Conservation (phyloP, 2,888 invertebrate species). For the Drosophila robusta region DNA sequence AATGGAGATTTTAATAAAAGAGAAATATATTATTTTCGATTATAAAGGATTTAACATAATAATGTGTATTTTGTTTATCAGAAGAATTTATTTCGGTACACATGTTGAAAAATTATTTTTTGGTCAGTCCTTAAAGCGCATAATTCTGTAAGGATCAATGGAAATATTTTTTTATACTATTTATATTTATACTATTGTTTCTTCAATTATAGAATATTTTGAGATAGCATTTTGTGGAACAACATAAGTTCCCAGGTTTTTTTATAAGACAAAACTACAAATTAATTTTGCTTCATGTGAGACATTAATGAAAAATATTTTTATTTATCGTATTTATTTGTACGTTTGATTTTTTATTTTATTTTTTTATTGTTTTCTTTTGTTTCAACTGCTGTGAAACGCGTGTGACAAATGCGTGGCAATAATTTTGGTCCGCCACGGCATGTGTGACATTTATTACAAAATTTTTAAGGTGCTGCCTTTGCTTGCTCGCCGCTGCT, state of each 20-base stretch:
- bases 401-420: slow-evolving; percentile 72
- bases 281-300: slow-evolving; percentile 25
- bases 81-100: too few relatives aligned
- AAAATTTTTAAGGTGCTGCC: slow-evolving; percentile 67
- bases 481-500: slow-evolving; percentile 35
- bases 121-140: too few relatives aligned
- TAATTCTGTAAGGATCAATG: too few relatives aligned
- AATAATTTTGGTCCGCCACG: slow-evolving; percentile 68
- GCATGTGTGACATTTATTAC: slow-evolving; percentile 75
- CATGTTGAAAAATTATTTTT: too few relatives aligned
- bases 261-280: slow-evolving; percentile 6
- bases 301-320: slow-evolving; percentile 73
- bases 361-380: slow-evolving; percentile 10
- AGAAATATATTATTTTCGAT: too few relatives aligned
- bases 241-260: background rate
- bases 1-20: too few relatives aligned
- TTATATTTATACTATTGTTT: too few relatives aligned
- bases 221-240: background rate
- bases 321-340: slow-evolving; percentile 69
- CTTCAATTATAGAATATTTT: too few relatives aligned
- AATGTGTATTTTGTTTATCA: too few relatives aligned
- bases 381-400: slow-evolving; percentile 41
- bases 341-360: slow-evolving; percentile 19
- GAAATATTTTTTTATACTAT: too few relatives aligned
- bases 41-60: too few relatives aligned